These are phyloP conservation scores for Myotis yumanensis DNA, from an alignment of 2,113 vertebrate species.

Conservation along the genomic window DNA sequence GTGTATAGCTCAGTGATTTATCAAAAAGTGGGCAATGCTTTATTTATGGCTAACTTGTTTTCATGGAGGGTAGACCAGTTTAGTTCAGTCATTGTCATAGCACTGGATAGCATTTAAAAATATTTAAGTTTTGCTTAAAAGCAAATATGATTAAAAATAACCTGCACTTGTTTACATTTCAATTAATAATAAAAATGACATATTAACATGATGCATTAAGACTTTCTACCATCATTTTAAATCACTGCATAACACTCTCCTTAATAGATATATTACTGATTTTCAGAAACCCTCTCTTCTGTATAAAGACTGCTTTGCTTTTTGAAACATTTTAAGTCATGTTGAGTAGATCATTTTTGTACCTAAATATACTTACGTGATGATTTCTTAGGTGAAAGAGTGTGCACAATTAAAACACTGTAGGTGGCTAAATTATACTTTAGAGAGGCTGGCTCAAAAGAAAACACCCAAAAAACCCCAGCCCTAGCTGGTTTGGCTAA, in stretches of 20 bases:
- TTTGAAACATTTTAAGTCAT: not conserved
- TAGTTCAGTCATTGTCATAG: not conserved
- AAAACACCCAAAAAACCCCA: too few relatives aligned
- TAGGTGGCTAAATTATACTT: not conserved
- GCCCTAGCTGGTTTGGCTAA: too few relatives aligned
- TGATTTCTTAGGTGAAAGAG: not conserved
- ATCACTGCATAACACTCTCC: not conserved
- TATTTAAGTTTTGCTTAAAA: not conserved
- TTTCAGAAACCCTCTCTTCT: not conserved
- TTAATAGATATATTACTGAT: slow-evolving; percentile 4
- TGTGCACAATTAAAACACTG: not conserved
- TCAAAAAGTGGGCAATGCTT: not conserved
- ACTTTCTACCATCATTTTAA: slow-evolving; percentile 12
- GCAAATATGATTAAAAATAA: slow-evolving; percentile 8
- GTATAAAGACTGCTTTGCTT: not conserved
- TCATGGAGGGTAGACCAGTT: not conserved
- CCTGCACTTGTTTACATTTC: not conserved
- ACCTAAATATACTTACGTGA: not conserved
- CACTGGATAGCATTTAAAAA: not conserved
- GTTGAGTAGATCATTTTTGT: not conserved
- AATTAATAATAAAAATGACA: slow-evolving; percentile 1
- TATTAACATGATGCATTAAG: slow-evolving; percentile 14
- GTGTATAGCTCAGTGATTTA: not conserved
- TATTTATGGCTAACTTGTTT: not conserved
- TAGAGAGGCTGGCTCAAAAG: not conserved